Evolutionary conservation across 2,113 vertebrate genomes (phyloP).

Genomic region (Hippocampus mohnikei): DNA sequence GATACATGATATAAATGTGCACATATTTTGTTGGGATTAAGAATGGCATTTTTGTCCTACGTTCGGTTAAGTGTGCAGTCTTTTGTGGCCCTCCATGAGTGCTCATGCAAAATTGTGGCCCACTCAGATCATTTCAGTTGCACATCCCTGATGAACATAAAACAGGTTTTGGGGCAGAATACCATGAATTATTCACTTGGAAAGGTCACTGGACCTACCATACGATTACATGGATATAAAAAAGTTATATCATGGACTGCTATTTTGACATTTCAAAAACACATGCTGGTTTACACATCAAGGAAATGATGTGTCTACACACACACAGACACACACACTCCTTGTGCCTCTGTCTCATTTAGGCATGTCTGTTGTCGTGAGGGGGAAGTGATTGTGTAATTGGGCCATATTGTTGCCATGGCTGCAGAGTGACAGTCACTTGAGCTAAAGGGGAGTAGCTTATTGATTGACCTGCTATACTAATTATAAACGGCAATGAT

Average conservation of each 20-base stretch:
- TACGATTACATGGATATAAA: not conserved
- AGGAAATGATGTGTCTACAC: not conserved
- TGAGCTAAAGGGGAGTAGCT: conserved; percentile 20
- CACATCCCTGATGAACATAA: not conserved
- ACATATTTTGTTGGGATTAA: too few species aligned
- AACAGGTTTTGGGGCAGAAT: not conserved
- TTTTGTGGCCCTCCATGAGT: too few species aligned
- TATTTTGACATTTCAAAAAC: conserved; percentile 5
- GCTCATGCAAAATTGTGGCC: too few species aligned
- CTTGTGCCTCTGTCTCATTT: not conserved
- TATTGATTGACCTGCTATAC: conserved; percentile 57
- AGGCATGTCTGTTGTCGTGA: not conserved
- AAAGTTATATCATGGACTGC: not conserved
- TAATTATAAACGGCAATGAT: conserved; percentile 34
- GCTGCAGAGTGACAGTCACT: conserved; percentile 21
- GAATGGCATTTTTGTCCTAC: too few species aligned
- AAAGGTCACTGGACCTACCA: not conserved
- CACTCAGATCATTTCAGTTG: not conserved
- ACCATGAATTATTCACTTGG: not conserved
- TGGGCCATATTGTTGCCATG: conserved; percentile 19
- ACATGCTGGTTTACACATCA: not conserved
- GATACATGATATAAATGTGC: too few species aligned
- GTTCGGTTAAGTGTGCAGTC: too few species aligned
- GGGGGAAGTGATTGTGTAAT: not conserved
- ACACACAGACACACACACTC: not conserved